Evolutionary conservation across 2,113 vertebrate genomes (phyloP).

Genomic region (Peromyscus polionotus): DNA sequence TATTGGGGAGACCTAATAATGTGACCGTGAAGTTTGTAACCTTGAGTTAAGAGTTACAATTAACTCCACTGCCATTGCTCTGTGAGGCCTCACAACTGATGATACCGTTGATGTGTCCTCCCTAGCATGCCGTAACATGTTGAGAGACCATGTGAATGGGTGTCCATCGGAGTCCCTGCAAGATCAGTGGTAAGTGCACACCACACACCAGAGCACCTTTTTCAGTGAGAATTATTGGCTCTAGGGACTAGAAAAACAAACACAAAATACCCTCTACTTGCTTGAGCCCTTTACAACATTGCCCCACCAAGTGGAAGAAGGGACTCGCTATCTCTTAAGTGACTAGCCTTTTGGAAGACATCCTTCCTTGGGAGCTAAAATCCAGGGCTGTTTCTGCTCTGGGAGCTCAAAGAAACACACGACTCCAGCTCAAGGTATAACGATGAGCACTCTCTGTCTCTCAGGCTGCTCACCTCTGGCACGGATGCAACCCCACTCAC

Average conservation of each 20-base stretch:
- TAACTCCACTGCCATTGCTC: accelerated
- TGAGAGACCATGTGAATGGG: not conserved
- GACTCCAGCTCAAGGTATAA: not conserved
- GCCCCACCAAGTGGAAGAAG: not conserved
- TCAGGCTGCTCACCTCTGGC: not conserved
- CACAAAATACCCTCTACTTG: not conserved
- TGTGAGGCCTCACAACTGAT: not conserved
- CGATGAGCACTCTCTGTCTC: not conserved
- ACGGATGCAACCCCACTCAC: constrained; percentile 28
- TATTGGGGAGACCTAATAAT: not conserved
- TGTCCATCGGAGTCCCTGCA: not conserved
- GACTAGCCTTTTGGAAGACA: not conserved
- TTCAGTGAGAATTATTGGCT: not conserved
- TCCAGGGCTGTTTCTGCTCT: not conserved
- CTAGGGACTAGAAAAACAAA: not conserved
- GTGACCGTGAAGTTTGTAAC: not conserved
- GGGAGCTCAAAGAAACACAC: not conserved
- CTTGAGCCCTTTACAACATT: not conserved
- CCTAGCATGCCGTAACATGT: not conserved
- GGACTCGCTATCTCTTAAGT: not conserved
- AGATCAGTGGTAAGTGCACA: not conserved
- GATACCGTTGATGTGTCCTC: not conserved
- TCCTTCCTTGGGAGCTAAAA: not conserved
- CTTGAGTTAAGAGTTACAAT: not conserved
- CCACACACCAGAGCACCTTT: not conserved